phyloP scores from a whole-genome alignment of 2,797 vertebrate genomes.

The Fundulus diaphanus region DNA sequence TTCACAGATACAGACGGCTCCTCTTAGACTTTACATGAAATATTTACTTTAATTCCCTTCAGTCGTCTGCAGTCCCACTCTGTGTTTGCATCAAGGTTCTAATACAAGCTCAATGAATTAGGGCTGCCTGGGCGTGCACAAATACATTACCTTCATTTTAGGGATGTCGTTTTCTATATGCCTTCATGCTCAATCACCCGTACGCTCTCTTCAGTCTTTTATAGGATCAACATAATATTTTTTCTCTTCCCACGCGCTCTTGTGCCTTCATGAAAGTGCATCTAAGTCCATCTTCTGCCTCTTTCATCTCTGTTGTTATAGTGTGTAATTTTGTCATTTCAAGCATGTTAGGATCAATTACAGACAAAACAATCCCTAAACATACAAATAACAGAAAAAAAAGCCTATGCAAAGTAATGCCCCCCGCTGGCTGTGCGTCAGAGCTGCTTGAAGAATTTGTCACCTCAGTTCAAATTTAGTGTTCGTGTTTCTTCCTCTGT shows the following conservation, averaged over 20 bases:
- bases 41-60: conserved; percentile 72
- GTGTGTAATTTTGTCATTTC: conserved; percentile 50
- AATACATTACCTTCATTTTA: conserved; percentile 61
- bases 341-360: conserved; percentile 46
- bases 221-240: conserved; percentile 38
- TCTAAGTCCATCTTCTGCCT: conserved; percentile 17
- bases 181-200: conserved; percentile 31
- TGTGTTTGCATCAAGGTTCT: conserved; percentile 64
- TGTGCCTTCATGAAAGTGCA: conserved; percentile 11
- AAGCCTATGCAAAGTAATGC: conserved; percentile 36
- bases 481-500: conserved; percentile 49
- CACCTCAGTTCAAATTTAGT: conserved; percentile 52
- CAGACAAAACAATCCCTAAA: conserved; percentile 15
- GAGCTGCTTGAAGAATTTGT: conserved; percentile 62
- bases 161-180: conserved; percentile 30
- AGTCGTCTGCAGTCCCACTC: conserved; percentile 31
- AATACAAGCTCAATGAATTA: conserved; percentile 43
- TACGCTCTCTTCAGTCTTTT: conserved; percentile 42
- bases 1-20: conserved; percentile 30
- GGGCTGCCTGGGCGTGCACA: conserved; percentile 37
- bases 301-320: conserved; percentile 35
- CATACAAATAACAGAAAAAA: conserved; percentile 7
- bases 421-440: conserved; percentile 31
- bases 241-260: conserved; percentile 22
- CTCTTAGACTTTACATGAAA: conserved; percentile 62